phyloP scores from a whole-genome alignment of 2,113 vertebrate species.

The Genyomyrus donnyi region DNA sequence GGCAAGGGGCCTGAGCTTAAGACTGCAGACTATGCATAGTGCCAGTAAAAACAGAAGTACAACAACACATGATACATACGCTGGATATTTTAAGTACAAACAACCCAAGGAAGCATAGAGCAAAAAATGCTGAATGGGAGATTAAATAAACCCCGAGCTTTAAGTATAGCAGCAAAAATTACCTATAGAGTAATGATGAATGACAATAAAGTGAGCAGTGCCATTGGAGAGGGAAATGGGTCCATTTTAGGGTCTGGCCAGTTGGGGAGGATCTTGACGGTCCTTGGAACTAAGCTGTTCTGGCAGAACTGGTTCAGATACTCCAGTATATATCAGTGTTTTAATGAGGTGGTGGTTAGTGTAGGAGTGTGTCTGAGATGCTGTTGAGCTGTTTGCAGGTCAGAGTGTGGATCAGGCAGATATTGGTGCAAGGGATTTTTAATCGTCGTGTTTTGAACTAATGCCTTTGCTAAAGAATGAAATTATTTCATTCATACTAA shows the following conservation, averaged over 20 bases:
- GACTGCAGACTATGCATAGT: background rate
- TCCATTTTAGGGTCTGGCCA: background rate
- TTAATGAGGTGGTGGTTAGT: background rate
- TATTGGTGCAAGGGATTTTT: background rate
- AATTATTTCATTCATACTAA: background rate
- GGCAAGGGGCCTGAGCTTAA: background rate
- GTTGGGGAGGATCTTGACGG: background rate
- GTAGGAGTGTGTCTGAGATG: background rate
- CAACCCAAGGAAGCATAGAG: background rate
- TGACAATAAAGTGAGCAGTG: background rate
- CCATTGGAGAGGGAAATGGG: background rate
- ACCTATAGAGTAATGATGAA: background rate
- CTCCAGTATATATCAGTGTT: background rate
- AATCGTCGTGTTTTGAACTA: background rate
- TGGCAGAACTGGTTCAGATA: background rate
- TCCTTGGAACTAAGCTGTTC: background rate
- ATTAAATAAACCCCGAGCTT: background rate
- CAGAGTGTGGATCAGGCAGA: background rate
- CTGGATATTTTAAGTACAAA: background rate
- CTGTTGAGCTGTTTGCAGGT: background rate
- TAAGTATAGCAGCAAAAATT: background rate
- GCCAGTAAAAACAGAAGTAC: background rate
- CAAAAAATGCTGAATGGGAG: background rate
- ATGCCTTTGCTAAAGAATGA: background rate
- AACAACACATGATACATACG: background rate